Conservation (phyloP, 2,113 vertebrate genomes). For the Oreotragus oreotragus region DNA sequence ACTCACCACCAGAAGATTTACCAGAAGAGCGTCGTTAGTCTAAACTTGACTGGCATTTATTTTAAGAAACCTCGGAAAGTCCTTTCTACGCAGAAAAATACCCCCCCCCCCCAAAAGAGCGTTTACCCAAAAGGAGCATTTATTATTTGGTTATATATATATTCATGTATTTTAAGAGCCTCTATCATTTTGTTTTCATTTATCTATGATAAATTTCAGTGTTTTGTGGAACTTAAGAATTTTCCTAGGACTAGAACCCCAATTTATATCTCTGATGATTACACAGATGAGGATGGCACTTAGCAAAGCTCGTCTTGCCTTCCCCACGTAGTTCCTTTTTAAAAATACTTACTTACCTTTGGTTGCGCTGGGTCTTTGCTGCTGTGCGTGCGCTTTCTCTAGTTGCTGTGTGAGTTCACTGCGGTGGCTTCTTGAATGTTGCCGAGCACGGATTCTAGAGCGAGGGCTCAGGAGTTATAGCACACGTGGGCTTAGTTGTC, state of each 20-base stretch:
- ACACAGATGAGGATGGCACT: not conserved
- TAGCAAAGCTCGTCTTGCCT: not conserved
- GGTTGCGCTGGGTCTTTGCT: not conserved
- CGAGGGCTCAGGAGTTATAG: not conserved
- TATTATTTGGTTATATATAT: not conserved
- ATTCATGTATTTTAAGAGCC: not conserved
- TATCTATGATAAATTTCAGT: not conserved
- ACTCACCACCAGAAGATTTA: not conserved
- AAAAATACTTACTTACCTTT: not conserved
- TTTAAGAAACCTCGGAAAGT: not conserved
- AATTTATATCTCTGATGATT: not conserved
- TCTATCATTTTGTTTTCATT: not conserved
- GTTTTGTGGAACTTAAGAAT: not conserved
- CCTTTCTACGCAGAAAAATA: not conserved
- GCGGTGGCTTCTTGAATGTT: fast-evolving
- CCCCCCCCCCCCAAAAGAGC: not conserved
- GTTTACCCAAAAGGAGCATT: not conserved
- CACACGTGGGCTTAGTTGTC: not conserved
- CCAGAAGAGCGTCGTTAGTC: not conserved
- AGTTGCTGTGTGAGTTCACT: not conserved
- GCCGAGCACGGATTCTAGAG: not conserved
- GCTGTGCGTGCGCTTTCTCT: fast-evolving
- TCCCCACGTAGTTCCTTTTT: not conserved
- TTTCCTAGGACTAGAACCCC: not conserved
- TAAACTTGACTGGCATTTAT: not conserved